These are phyloP conservation scores for Hypothenemus hampei DNA, from an alignment of 1,140 invertebrate genomes.

Conservation along the genomic window DNA sequence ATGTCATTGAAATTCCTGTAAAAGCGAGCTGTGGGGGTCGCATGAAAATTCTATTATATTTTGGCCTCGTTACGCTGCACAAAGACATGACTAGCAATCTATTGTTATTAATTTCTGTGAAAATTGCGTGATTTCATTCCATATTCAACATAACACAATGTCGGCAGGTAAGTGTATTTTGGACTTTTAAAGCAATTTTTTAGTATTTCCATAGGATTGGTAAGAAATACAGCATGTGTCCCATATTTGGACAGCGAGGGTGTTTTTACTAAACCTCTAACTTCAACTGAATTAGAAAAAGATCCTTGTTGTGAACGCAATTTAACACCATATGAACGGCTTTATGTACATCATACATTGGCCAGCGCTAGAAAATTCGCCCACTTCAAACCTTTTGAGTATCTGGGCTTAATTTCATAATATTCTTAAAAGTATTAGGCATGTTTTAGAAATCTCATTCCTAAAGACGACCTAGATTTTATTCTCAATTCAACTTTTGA, in stretches of 20 bases:
- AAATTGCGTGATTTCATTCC: no score
- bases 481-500: constrained; percentile 55
- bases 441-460: constrained; percentile 44
- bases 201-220: no score
- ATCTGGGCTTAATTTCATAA: constrained; percentile 11
- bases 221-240: constrained; percentile 50
- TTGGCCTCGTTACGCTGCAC: no score
- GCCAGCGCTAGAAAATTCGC: constrained; percentile 51
- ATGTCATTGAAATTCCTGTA: no score
- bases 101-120: no score
- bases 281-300: constrained; percentile 27
- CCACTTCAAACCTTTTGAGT: constrained; percentile 45
- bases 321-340: constrained; percentile 45
- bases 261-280: constrained; percentile 49
- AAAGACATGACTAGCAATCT: no score
- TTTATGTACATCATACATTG: constrained; percentile 59
- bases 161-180: no score
- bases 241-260: constrained; percentile 55
- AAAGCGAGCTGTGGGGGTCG: no score
- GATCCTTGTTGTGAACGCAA: constrained; percentile 42
- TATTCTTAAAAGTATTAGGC: constrained; percentile 8
- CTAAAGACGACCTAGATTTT: constrained; percentile 57
- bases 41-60: no score
- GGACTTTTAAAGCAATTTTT: no score
- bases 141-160: no score